Evolutionary conservation across 2,797 vertebrate species (phyloP).

Genomic region (Protosalanx chinensis): DNA sequence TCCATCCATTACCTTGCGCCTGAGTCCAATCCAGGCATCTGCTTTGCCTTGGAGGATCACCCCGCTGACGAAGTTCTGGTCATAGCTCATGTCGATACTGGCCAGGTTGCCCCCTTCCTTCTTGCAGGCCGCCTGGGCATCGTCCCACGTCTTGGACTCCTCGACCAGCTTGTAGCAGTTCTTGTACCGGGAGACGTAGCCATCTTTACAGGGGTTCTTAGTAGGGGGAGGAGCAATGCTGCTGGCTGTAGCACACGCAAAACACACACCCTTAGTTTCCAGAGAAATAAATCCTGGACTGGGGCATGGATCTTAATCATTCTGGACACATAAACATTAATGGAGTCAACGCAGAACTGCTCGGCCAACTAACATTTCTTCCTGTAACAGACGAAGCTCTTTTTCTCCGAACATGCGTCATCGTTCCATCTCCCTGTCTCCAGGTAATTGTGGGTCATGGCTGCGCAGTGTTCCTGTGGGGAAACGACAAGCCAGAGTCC

Average conservation of each 20-base stretch:
- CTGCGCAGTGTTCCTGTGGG: too few relatives aligned
- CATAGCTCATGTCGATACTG: too few relatives aligned
- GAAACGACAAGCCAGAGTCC: too few relatives aligned
- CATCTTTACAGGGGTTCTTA: constrained; percentile 55
- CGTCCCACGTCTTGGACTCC: constrained; percentile 64
- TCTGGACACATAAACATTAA: too few relatives aligned
- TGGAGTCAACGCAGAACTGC: not conserved
- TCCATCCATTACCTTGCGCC: constrained; percentile 35
- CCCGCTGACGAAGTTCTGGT: constrained; percentile 72
- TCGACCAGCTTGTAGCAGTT: too few relatives aligned
- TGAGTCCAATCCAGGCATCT: constrained; percentile 57
- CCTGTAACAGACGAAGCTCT: constrained; percentile 72
- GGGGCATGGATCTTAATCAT: too few relatives aligned
- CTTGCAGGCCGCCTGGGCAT: constrained; percentile 59
- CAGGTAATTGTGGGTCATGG: constrained; percentile 55
- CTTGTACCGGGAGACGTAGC: constrained; percentile 51
- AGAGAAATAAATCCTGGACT: too few relatives aligned
- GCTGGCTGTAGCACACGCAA: too few relatives aligned
- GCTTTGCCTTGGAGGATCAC: constrained; percentile 62
- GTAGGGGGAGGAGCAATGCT: constrained; percentile 65
- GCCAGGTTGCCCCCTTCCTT: constrained; percentile 55
- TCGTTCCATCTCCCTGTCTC: constrained; percentile 44
- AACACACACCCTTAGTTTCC: too few relatives aligned
- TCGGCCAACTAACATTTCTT: constrained; percentile 67
- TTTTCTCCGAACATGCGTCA: too few relatives aligned